phyloP scores from a whole-genome alignment of 2,888 invertebrate genomes.

The Cepaea hortensis region DNA sequence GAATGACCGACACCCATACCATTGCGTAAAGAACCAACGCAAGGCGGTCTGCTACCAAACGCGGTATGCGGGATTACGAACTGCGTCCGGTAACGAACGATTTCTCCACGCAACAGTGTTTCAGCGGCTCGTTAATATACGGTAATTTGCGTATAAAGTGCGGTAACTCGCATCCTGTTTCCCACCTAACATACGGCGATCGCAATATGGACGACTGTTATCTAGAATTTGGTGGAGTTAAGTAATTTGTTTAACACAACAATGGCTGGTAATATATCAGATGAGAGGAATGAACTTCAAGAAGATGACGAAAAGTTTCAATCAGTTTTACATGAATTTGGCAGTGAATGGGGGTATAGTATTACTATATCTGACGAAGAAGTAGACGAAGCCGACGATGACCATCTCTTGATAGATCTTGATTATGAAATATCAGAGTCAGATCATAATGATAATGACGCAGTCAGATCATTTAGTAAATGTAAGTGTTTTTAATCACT shows the following conservation, averaged over 20 bases:
- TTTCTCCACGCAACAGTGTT: no score
- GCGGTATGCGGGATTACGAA: no score
- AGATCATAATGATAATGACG: conserved; percentile 16
- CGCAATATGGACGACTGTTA: background rate
- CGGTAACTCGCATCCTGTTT: background rate
- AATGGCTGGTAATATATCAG: conserved; percentile 24
- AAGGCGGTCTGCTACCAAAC: no score
- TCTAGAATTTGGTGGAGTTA: no score
- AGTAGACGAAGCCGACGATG: conserved; percentile 53
- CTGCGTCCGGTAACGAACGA: no score
- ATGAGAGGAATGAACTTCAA: conserved; percentile 54
- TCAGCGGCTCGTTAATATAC: background rate
- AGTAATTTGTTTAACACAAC: no score
- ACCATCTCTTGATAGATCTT: conserved; percentile 51
- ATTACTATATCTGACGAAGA: conserved; percentile 48
- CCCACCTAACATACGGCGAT: background rate
- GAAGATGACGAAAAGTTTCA: conserved; percentile 66
- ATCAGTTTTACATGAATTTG: conserved; percentile 59
- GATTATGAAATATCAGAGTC: conserved; percentile 36
- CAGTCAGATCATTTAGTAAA: background rate
- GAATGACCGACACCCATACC: no score
- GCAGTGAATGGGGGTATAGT: conserved; percentile 35
- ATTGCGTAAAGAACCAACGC: no score
- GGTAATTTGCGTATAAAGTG: conserved; percentile 8
- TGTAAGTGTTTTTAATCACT: background rate